A percentile compares a stretch with the other conserved stretches of the same genome.
These are phyloP conservation scores for Cyanoliseus patagonus DNA, from an alignment of 2,113 vertebrate genomes.

Conservation along the genomic window DNA sequence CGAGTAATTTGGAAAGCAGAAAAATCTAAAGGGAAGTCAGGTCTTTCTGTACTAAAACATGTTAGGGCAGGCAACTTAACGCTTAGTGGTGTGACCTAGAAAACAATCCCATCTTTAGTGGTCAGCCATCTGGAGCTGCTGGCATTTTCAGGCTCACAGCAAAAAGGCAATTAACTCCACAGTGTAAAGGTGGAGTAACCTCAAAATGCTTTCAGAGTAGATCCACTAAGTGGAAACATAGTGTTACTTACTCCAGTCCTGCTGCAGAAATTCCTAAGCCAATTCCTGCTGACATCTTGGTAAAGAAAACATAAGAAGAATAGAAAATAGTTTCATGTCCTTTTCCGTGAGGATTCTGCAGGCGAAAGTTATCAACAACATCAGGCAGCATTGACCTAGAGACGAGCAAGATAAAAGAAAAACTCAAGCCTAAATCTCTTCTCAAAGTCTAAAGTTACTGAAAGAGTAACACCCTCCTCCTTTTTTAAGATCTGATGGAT, in stretches of 20 bases:
- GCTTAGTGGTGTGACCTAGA: not conserved
- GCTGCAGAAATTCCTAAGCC: constrained; percentile 93
- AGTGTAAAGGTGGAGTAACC: not conserved
- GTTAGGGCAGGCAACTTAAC: not conserved
- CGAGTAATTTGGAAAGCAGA: not conserved
- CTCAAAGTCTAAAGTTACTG: not conserved
- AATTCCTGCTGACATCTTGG: constrained; percentile 88
- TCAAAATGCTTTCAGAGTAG: not conserved
- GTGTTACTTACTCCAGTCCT: constrained; percentile 88
- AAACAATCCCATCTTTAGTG: not conserved
- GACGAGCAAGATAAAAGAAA: not conserved
- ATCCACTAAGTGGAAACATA: not conserved
- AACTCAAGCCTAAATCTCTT: not conserved
- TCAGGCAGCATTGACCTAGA: constrained; percentile 96
- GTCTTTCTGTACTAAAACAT: not conserved
- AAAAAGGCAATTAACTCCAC: not conserved
- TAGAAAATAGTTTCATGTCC: constrained; percentile 97
- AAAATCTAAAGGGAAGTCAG: not conserved
- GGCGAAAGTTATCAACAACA: constrained; percentile 91
- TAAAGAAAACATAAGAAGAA: constrained; percentile 95
- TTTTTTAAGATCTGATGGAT: not conserved
- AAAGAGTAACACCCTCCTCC: not conserved
- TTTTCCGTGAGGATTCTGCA: constrained; percentile 81
- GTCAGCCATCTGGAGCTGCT: constrained; percentile 20
- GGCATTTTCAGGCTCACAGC: not conserved